Conservation (phyloP, 2,797 vertebrate species). For the Liparis tanakae region DNA sequence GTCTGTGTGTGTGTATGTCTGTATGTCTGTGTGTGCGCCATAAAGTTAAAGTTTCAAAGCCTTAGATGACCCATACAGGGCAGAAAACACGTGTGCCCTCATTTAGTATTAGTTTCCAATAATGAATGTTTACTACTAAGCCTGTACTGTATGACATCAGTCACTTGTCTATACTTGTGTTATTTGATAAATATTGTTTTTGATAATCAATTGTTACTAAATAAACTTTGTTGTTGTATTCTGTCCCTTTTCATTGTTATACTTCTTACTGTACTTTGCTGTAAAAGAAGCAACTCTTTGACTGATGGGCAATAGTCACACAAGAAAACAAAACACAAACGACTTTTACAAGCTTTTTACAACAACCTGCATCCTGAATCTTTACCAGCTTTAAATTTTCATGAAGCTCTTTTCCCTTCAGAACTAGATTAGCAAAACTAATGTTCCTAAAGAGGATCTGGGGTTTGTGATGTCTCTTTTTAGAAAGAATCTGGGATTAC, state of each 20-base stretch:
- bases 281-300: neutral
- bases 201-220: conserved; percentile 60
- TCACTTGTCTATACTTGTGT: conserved; percentile 32
- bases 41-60: conserved; percentile 47
- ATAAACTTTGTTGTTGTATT: conserved; percentile 64
- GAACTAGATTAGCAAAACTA: too few relatives aligned
- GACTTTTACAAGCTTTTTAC: too few relatives aligned
- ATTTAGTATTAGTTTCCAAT: conserved; percentile 11
- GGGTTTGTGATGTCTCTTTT: too few relatives aligned
- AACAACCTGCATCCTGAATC: too few relatives aligned
- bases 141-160: conserved; percentile 38
- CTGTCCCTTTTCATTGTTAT: neutral
- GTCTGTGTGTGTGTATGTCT: conserved; percentile 44
- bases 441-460: too few relatives aligned
- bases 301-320: too few relatives aligned
- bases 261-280: neutral
- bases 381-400: too few relatives aligned
- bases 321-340: neutral
- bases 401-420: too few relatives aligned
- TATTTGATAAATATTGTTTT: conserved; percentile 40
- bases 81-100: conserved; percentile 52
- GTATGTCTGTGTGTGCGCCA: conserved; percentile 55
- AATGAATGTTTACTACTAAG: conserved; percentile 38
- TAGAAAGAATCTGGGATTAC: too few relatives aligned
- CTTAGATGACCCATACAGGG: conserved; percentile 47